phyloP scores from a whole-genome alignment of 2,888 invertebrate genomes.

The Euplexia lucipara region DNA sequence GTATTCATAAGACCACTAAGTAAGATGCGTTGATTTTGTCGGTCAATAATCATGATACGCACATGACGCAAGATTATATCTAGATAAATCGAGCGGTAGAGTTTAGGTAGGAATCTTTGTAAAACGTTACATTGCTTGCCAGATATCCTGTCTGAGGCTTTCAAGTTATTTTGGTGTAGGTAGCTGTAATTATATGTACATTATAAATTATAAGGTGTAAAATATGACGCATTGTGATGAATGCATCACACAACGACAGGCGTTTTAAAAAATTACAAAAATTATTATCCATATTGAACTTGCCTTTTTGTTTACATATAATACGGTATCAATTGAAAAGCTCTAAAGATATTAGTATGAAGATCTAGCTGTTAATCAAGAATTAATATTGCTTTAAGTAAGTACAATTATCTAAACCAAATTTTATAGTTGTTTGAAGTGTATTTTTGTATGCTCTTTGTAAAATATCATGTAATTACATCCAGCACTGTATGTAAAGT shows the following conservation, averaged over 20 bases:
- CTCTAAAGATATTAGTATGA: slow-evolving; percentile 5
- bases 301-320: slow-evolving; percentile 19
- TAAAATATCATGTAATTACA: slow-evolving; percentile 66
- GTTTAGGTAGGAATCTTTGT: slow-evolving; percentile 27
- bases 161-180: slow-evolving; percentile 44
- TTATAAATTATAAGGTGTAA: slow-evolving; percentile 54
- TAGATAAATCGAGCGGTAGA: slow-evolving; percentile 36
- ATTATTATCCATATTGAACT: slow-evolving; percentile 19
- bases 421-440: slow-evolving; percentile 62
- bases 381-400: slow-evolving; percentile 40
- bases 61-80: slow-evolving; percentile 36
- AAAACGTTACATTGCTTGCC: slow-evolving; percentile 54
- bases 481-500: slow-evolving; percentile 37
- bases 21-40: slow-evolving; percentile 45
- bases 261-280: slow-evolving; percentile 19
- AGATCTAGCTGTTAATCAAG: slow-evolving; percentile 21
- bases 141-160: slow-evolving; percentile 55
- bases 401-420: slow-evolving; percentile 39
- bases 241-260: slow-evolving; percentile 43
- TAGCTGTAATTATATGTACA: slow-evolving; percentile 46
- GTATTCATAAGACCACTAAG: slow-evolving; percentile 20
- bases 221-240: slow-evolving; percentile 47
- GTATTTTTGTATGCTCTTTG: slow-evolving; percentile 84
- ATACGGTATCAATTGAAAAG: slow-evolving; percentile 14
- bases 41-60: slow-evolving; percentile 61